phyloP scores from a whole-genome alignment of 2,113 vertebrate genomes.

The Collichthys lucidus region DNA sequence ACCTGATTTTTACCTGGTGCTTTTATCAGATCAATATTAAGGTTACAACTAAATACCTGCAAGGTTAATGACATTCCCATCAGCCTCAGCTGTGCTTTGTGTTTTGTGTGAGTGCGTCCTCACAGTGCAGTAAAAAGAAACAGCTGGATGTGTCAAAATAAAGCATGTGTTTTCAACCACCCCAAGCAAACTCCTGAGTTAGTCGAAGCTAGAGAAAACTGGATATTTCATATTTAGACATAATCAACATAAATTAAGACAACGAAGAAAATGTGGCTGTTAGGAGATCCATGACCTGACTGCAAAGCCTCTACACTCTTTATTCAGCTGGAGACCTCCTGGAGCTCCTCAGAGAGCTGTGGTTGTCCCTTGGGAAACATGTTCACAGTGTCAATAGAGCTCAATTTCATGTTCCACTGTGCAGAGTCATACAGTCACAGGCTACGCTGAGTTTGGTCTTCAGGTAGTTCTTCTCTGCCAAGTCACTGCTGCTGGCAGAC shows the following conservation, averaged over 20 bases:
- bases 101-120: no score
- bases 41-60: no score
- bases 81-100: no score
- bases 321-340: neutral
- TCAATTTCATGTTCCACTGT: neutral
- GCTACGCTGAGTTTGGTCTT: neutral
- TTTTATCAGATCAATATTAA: no score
- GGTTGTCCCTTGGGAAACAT: neutral
- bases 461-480: conserved; percentile 3
- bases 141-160: no score
- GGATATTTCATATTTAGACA: neutral
- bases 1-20: no score
- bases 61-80: no score
- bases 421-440: neutral
- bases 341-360: neutral
- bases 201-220: neutral
- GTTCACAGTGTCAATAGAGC: neutral
- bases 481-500: conserved; percentile 11
- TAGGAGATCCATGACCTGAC: neutral
- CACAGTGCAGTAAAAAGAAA: no score
- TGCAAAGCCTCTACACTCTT: neutral
- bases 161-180: neutral
- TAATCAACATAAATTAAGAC: no score
- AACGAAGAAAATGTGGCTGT: neutral
- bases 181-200: neutral